These are phyloP conservation scores for Acrocephalus scirpaceus DNA, from an alignment of 2,797 vertebrate genomes.

Conservation along the genomic window DNA sequence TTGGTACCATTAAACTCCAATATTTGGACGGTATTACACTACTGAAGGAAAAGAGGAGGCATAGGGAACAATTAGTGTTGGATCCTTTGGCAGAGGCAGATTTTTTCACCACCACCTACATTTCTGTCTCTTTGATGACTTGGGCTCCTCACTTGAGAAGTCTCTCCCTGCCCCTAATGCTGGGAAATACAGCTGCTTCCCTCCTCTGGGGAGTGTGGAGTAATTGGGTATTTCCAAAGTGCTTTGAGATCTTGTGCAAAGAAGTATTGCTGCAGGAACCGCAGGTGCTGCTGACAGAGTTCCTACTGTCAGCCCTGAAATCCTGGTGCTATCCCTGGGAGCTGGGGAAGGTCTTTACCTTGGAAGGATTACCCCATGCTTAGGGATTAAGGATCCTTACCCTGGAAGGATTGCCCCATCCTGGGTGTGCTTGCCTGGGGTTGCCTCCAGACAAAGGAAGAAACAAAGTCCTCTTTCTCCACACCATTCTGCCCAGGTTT, in stretches of 20 bases:
- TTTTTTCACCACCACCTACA: background rate
- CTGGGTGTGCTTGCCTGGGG: background rate
- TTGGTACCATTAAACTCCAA: background rate
- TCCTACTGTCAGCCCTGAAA: background rate
- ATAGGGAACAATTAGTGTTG: background rate
- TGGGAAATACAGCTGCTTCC: accelerated
- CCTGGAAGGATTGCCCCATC: background rate
- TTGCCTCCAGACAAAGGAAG: background rate
- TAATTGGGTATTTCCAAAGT: slow-evolving; percentile 25
- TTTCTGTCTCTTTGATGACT: background rate
- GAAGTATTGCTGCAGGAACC: background rate
- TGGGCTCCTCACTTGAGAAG: background rate
- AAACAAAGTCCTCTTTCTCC: background rate
- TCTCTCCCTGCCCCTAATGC: background rate
- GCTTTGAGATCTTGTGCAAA: background rate
- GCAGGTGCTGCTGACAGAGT: background rate
- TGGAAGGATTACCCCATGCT: background rate
- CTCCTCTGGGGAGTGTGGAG: background rate
- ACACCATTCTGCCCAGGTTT: background rate
- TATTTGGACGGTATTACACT: background rate
- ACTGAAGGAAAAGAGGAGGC: background rate
- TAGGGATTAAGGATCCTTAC: background rate
- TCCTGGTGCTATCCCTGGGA: background rate
- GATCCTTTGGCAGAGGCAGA: background rate
- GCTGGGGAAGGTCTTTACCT: background rate